phyloP scores from a whole-genome alignment of 64 coral and sea anemone genomes.

The Acropora yongei region DNA sequence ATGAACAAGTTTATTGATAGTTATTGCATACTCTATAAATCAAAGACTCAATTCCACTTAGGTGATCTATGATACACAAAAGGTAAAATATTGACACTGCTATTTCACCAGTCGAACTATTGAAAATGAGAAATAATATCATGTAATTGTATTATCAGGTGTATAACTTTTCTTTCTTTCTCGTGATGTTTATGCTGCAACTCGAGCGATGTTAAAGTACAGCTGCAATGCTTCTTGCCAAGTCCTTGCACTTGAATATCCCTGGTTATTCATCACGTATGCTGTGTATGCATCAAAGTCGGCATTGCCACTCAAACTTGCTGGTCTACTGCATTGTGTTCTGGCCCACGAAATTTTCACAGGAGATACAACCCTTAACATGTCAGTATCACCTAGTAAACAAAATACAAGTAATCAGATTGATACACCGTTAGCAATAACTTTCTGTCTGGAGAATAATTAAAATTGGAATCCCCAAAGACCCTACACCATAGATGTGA shows the following conservation, averaged over 20 bases:
- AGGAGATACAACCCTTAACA: constrained; percentile 11
- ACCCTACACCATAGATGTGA: no score
- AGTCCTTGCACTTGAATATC: constrained; percentile 1
- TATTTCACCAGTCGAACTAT: neutral
- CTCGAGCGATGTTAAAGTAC: neutral
- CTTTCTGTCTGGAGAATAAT: no score
- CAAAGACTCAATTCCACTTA: no score
- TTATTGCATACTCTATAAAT: no score
- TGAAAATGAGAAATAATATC: neutral
- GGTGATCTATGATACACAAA: no score
- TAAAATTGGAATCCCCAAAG: no score
- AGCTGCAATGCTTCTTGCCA: neutral
- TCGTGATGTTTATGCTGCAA: neutral
- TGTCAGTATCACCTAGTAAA: neutral
- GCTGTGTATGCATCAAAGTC: constrained; percentile 9
- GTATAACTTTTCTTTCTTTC: neutral
- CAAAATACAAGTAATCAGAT: neutral
- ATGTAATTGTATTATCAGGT: no score
- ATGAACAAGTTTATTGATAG: no score
- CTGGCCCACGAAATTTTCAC: neutral
- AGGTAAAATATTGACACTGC: no score
- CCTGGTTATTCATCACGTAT: constrained; percentile 7
- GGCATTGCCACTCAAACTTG: constrained; percentile 1
- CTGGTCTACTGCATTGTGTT: constrained; percentile 11
- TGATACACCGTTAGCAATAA: neutral